Base-by-base conservation (phyloP, 1,140 invertebrate genomes). In the Geopemphigus sp. region DNA sequence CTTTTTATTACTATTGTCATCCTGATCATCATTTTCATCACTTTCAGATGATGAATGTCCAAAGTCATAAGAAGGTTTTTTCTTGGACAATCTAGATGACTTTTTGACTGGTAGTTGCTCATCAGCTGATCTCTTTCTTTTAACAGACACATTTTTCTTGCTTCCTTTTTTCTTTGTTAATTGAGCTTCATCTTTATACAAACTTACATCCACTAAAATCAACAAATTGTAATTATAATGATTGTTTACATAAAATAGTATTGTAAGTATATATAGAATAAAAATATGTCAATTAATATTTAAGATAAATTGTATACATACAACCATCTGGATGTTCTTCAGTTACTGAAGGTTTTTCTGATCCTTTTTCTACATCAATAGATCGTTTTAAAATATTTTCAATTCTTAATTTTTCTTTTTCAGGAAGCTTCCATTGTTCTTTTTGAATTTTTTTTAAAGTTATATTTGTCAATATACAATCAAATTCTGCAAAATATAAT, bases 391-490 rank as follows among this genome's bases (percentile, higher is more conserved):
- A 86, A 82, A 96, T 95, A 85, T 92, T 95, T 83, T 92, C 90
- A 15, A 93, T 94, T 81, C 94, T 88, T 63, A 89, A 87, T 76
- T 90, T 86, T 86, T 96, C 95, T 47, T 89, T 88, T 56, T 89
- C 87, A 6, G 91, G 91, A 74, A 96, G 86, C 82, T 89, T 86
- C 84, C 90, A 93, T 83, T 91, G 90, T 85, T 91, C 89, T 85
- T 90, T 92, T 73, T 91, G 90, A 32, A 93, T 87, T 84, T 91
- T 90, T 24, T 90, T 89, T 84, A 97, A 87, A 82, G 91, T 91
- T 63, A 97, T 86, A 83, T 94, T 95, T 10, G 94, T 95, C 82
- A 97, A 86, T 86, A 95, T 92, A 87, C 92, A 94, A 86, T 96
- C 92, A 88, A 94, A 93, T 87, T 95, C 93, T 94, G 86, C 45